Evolutionary conservation across 2,113 vertebrate species (phyloP), one percentile per base, ranked within the genome.

Genomic region (Vulpes ferrilata): DNA sequence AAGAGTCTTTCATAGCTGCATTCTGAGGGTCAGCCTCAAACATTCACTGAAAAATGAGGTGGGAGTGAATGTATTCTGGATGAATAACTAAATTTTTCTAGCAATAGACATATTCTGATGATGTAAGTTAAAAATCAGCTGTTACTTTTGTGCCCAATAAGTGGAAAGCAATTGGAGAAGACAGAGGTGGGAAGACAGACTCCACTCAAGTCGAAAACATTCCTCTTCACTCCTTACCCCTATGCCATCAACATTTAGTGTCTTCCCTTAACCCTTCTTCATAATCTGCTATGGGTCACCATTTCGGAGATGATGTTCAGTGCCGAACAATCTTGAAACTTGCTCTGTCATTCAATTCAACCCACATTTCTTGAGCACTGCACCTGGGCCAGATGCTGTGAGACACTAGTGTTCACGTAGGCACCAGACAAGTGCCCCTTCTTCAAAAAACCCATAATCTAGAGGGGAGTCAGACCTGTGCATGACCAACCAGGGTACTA

Each of bases 21-120:
- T 96, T 94, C 76, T 96, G 67, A 92, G 97, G 97, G 86, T 95
- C 92, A 97, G 92, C 88, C 67, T 85, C 92, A 92, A 95, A 83
- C 55, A 97, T 88, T 84, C 65, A 30, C 86, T 94, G 71, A 94
- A 96, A 97, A 97, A 98, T 93, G 92, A 98, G 69, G 96, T 96
- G 90, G 96, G 95, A 92, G 95, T 79, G 84, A 89, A 65, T 55
- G n/a, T 9, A 79, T 79, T 89, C 76, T 79, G 25, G 53, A 35
- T 87, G 88, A 94, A 86, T 90, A 81, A 32, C 38, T 89, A 82
- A 82, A 83, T 76, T 86, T 93, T 90, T 90, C 82, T 60, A 94
- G 76, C 64, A 27, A 38, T 27, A 74, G 83, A 73, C 51, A 67
- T 69, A 90, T 82, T 96, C 53, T 76, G 64, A 94, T 79, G 85